These are phyloP conservation scores for Adelphocoris suturalis DNA, from an alignment of 2,888 invertebrate species.

Conservation along the genomic window DNA sequence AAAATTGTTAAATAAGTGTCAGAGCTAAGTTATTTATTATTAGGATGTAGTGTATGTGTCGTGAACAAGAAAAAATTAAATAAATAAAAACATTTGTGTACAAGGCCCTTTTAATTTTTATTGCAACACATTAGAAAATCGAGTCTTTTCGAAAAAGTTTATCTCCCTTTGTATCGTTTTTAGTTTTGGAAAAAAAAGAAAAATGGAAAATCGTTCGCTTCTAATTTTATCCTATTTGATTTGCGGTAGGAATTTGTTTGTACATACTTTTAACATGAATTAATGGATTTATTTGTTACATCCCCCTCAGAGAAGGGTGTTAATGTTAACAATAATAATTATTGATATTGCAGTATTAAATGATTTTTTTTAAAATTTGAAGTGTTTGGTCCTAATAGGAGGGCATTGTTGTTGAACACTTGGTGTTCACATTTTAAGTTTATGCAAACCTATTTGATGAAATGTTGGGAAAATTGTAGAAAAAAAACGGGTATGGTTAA, in stretches of 20 bases:
- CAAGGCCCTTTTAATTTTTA: slow-evolving; percentile 34
- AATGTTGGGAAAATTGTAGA: background rate
- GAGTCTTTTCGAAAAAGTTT: background rate
- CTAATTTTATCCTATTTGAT: background rate
- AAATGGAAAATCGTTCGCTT: background rate
- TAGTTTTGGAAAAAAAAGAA: background rate
- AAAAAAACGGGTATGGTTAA: slow-evolving; percentile 20
- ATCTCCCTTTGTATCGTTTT: background rate
- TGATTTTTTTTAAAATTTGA: background rate
- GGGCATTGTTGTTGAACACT: background rate
- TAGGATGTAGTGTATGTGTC: slow-evolving; percentile 56
- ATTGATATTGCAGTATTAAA: slow-evolving; percentile 13
- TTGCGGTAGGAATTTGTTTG: background rate
- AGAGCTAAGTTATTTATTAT: slow-evolving; percentile 48
- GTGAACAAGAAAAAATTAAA: slow-evolving; percentile 19
- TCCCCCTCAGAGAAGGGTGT: background rate
- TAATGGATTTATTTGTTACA: background rate
- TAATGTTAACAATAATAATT: background rate
- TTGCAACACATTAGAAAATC: background rate
- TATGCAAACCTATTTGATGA: background rate
- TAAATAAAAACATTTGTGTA: background rate
- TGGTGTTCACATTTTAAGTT: background rate
- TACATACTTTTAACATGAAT: background rate
- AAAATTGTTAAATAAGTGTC: slow-evolving; percentile 24
- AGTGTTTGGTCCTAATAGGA: background rate